Base-by-base conservation (phyloP, 2,113 vertebrate genomes). In the Sciurus niger region DNA sequence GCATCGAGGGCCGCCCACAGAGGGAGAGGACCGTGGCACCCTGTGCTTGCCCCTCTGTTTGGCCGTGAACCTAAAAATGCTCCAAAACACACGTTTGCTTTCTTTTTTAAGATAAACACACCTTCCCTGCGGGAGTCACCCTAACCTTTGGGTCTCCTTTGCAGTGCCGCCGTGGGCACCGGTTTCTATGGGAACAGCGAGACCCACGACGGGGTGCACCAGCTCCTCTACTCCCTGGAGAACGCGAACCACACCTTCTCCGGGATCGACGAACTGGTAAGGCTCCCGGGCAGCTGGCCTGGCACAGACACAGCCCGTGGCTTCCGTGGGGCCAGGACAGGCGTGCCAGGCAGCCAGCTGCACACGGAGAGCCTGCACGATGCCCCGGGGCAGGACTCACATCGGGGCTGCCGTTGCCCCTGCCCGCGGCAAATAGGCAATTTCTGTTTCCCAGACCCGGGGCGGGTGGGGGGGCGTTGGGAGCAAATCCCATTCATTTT, bases 181-280 rank as follows among this genome's bases (percentile, higher is more conserved):
- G 99, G 99, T 98, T 99, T 99, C 98, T 99, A 99, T 7, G 99
- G 99, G 94, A 99, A 99, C 99, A 99, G 99, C 1, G 99, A 99
- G 98, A 99, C 99, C 97, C 99, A 99, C 0, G 99, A 99, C 0
- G 99, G 99, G 0, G 98, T 99, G 30, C 99, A 99, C 98, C 99
- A 99, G 98, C 97, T 99, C 97, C 99, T 99, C 97, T 99, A 99
- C 89, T 99, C 99, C 98, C 95, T 99, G 97, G 99, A 99, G 98
- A 99, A 99, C 0, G 99, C 99, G 86, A 99, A 99, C 98, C 99
- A 99, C 98, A 99, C 99, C 1, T 98, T 99, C 94, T 99, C 98
- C 0, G 99, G 99, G 51, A 99, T 99, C n/a, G 99, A 99, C 83
- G 98, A 97, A 1, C 98, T 99, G 99, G 99, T 99, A 99, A 98